Base-by-base conservation (phyloP, 2,113 vertebrate species). In the Isichthys henryi region DNA sequence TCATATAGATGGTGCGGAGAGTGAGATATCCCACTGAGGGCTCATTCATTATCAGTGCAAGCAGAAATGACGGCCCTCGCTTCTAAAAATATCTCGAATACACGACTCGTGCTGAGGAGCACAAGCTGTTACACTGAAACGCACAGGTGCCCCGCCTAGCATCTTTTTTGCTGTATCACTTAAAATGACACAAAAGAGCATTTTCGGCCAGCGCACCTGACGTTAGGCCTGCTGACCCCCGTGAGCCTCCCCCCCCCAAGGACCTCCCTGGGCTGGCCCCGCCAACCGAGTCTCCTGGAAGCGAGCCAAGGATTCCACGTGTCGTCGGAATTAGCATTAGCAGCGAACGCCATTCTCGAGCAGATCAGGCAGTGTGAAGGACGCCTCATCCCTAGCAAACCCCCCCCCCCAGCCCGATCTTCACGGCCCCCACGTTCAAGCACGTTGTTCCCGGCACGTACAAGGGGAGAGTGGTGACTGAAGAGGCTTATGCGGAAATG, bases 341-440 rank as follows among this genome's bases (percentile, higher is more conserved):
- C 94, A 91, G 92, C 93, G 94, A 93, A 91, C 92, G 94, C 93
- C 90, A 94, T 94, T 93, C 92, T 92, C 92, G 94, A 94, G 95
- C 94, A 95, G 94, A 95, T 95, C 93, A 94, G 94, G 93, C 93
- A 93, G 93, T 95, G 95, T 96, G 95, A 95, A 95, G 96, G 95
- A 95, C 95, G 89, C 92, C 91, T 91, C 90, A 27, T 84, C 21
- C 43, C 82, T 45, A n/a, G 39, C 6, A 62, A 8, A 8, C 48
- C 7, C 10, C 58, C 58, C 21, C 23, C 58, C 7, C 17, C 74
- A 4, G 8, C 77, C 74, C 74, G 15, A 39, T 6, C 48, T 86
- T 23, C 45, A 90, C 80, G n/a, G 27, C 90, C 94, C 91, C 93
- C 93, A 92, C 91, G 92, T 94, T 93, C 91, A 92, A 92, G 92